Percentiles rank a stretch among this genome's conserved stretches.
These are phyloP conservation scores for Tetragonula clypearis DNA, from an alignment of 1,140 invertebrate species.

Conservation along the genomic window DNA sequence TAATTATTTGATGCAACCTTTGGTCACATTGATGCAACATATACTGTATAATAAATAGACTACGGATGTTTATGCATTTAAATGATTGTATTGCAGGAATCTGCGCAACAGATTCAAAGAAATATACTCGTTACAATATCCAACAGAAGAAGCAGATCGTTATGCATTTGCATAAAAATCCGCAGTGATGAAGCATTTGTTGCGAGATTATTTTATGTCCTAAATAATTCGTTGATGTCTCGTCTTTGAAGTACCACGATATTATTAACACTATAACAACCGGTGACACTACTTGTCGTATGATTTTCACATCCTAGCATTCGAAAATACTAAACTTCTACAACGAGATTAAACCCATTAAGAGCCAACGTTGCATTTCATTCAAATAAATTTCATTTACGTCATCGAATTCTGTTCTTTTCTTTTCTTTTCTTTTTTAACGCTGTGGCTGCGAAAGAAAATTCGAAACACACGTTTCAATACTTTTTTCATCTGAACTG, in stretches of 20 bases:
- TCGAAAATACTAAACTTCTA: too few species aligned
- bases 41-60: not conserved
- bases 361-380: too few species aligned
- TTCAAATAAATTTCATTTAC: too few species aligned
- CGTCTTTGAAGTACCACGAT: not conserved
- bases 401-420: too few species aligned
- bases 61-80: not conserved
- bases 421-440: too few species aligned
- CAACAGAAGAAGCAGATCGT: not conserved
- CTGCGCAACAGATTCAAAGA: not conserved
- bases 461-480: too few species aligned
- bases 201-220: not conserved
- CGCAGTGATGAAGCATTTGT: not conserved
- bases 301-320: too few species aligned
- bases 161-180: not conserved
- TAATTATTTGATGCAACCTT: not conserved
- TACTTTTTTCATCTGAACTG: too few species aligned
- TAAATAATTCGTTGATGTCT: not conserved
- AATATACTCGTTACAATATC: not conserved
- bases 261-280: not conserved
- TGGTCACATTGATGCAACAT: not conserved
- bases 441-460: too few species aligned
- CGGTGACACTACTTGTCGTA: too few species aligned
- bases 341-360: too few species aligned
- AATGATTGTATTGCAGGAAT: not conserved